phyloP scores from a whole-genome alignment of 2,888 invertebrate genomes.

The Trisateles emortualis region DNA sequence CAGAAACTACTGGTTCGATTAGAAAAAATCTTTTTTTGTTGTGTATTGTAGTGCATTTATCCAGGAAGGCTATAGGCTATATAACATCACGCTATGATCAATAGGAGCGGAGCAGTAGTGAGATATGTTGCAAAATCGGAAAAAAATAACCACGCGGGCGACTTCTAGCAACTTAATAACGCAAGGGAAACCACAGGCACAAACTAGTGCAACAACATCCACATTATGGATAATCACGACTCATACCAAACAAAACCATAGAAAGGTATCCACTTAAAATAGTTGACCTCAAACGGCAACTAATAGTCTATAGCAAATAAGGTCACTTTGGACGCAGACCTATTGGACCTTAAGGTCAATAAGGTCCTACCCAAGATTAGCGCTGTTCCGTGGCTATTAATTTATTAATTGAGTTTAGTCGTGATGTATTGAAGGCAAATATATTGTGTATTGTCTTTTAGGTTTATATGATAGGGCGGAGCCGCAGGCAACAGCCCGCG shows the following conservation, averaged over 20 bases:
- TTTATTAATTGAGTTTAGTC: constrained; percentile 36
- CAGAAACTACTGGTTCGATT: too few relatives aligned
- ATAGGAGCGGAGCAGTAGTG: too few relatives aligned
- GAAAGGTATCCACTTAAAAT: constrained; percentile 8
- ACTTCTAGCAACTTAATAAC: not conserved
- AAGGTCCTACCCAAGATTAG: constrained; percentile 37
- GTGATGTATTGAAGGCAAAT: constrained; percentile 25
- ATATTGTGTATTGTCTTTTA: not conserved
- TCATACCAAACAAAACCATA: constrained; percentile 8
- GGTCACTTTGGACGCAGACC: constrained; percentile 4
- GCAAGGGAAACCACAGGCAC: not conserved
- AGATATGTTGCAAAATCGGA: too few relatives aligned
- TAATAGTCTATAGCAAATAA: constrained; percentile 1
- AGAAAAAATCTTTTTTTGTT: too few relatives aligned
- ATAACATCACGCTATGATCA: too few relatives aligned
- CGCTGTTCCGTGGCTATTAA: constrained; percentile 31
- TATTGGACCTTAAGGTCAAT: constrained; percentile 39
- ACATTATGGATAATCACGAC: not conserved
- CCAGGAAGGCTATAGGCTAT: too few relatives aligned
- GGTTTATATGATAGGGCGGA: too few relatives aligned
- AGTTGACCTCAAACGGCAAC: constrained; percentile 10
- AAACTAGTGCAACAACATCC: not conserved
- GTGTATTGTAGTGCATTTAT: too few relatives aligned
- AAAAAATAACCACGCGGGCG: too few relatives aligned
- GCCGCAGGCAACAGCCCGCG: too few relatives aligned